Evolutionary conservation across 1,140 invertebrate species (phyloP), one percentile per base, ranked within the genome.

Genomic region (Chelonus insularis): DNA sequence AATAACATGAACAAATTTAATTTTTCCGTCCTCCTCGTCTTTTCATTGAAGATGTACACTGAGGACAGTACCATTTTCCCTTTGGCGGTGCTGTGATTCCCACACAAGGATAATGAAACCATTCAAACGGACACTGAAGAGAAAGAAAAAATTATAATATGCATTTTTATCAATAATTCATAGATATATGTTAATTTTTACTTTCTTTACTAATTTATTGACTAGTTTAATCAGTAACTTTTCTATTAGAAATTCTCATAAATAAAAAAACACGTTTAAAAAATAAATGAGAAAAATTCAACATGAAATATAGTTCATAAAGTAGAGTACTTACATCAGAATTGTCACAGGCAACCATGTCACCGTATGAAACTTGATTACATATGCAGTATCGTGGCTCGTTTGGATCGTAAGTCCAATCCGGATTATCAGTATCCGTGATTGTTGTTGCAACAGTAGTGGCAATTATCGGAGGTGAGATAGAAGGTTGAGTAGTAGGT

Each of bases 341-440:
- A 84, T 98, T 98, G 84, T 99, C 97, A 84, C 97, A 99, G 56
- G 95, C 96, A 54, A 99, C 96, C 97, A 99, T 99, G 72, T 98
- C 95, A 7, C 97, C 97, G 77, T 98, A 99, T 1, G 95, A 97
- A 25, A 98, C 94, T 82, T 98, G 93, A 82, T 98, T 97, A 81
- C 97, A 99, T 68, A 97, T 88, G 81, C 97, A 99, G 79, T 98
- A 99, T 68, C 95, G 86, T 8, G 95, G 96, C 81, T 98, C 96
- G 73, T 94, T 93, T 1, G 93, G 92, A 82, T 95, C 93, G 67
- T 91, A 92, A 0, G 88, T 88, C 92, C 92, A 94, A 67, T 93
- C 91, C 16, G 81, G 78, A 73, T 84, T 84, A 57, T 86, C 85
- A 8, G 78, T 21, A 54, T 83, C 77, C 23, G 79, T 78, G 34